Evolutionary conservation across 2,113 vertebrate species (phyloP).

Genomic region (Jacana jacana): DNA sequence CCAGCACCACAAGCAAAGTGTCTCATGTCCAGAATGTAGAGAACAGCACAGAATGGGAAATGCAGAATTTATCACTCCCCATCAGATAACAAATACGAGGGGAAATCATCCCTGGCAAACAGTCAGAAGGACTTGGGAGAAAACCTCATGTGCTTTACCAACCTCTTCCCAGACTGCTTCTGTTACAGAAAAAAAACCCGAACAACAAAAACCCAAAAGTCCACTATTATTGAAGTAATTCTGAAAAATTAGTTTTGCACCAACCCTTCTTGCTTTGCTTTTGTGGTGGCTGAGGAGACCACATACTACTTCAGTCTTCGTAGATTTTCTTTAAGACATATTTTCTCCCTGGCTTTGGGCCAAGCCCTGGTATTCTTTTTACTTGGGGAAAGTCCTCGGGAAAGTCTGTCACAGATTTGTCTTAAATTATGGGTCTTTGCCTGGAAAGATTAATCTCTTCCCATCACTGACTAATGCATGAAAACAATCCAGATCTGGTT

Average conservation of each 20-base stretch:
- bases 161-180: neutral
- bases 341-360: conserved; percentile 12
- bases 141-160: neutral
- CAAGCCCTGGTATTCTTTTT: conserved; percentile 16
- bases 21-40: neutral
- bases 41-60: neutral
- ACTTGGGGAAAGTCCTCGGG: conserved; percentile 35
- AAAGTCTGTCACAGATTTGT: neutral
- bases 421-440: neutral
- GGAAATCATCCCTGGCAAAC: neutral
- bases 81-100: neutral
- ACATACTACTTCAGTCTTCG: neutral
- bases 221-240: neutral
- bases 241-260: neutral
- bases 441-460: conserved; percentile 9
- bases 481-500: neutral
- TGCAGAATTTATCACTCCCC: neutral
- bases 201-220: too few relatives aligned
- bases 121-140: neutral
- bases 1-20: neutral
- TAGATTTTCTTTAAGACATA: neutral
- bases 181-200: neutral
- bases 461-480: neutral
- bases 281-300: neutral
- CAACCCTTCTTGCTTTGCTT: neutral